A percentile compares a stretch with the other conserved stretches of the same genome.
Evolutionary conservation across 2,888 invertebrate genomes (phyloP).

Genomic region (Rotaria sp.): DNA sequence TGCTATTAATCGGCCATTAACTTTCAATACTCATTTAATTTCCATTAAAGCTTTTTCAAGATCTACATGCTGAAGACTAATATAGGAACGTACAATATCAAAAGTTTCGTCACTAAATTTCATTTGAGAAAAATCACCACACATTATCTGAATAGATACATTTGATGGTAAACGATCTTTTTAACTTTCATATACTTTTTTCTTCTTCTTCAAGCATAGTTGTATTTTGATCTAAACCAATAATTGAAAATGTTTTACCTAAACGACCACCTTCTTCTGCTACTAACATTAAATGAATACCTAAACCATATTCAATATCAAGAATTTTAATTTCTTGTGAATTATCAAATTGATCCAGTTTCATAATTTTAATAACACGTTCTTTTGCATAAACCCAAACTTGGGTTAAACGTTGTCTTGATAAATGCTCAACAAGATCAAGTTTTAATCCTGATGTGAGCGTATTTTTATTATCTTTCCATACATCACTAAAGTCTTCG

Average conservation of each 20-base stretch:
- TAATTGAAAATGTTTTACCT: not conserved
- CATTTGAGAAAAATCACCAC: not conserved
- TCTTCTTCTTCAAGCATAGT: not conserved
- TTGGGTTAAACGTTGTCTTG: not conserved
- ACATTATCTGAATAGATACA: not conserved
- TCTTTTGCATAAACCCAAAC: not conserved
- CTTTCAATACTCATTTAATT: not conserved
- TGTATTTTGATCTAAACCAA: not conserved
- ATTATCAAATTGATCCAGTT: not conserved
- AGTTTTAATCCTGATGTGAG: not conserved
- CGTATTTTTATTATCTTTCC: not conserved
- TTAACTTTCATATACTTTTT: not conserved
- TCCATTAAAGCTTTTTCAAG: not conserved
- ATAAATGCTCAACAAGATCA: not conserved
- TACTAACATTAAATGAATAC: not conserved
- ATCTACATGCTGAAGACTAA: not conserved
- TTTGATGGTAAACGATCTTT: not conserved
- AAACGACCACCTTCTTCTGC: not conserved
- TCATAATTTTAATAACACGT: not conserved
- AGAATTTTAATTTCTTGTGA: not conserved
- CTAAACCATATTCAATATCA: not conserved
- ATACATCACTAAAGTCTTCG: not conserved
- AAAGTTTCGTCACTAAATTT: not conserved
- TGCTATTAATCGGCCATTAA: not conserved
- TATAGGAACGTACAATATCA: not conserved